Base-by-base conservation (phyloP, 2,113 vertebrate species). In the Paracanthobrama guichenoti region DNA sequence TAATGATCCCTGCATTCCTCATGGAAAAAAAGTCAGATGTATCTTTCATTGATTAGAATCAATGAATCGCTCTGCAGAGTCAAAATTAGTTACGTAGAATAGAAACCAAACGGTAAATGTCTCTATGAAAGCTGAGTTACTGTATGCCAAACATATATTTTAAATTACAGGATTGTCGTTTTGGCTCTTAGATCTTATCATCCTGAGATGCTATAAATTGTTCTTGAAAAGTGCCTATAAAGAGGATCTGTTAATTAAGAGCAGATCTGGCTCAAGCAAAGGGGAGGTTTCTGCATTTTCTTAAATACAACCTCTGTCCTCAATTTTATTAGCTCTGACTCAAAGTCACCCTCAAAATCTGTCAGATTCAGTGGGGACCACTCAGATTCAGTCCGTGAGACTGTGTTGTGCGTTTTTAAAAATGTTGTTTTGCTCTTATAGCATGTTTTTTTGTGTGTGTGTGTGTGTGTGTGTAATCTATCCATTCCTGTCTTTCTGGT, bases 141-240 rank as follows among this genome's bases (percentile, higher is more conserved):
- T 39, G 39, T 39, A 60, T 24, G 31, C 39, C 66, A 79, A 83
- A 7, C 42, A 55, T 59, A 67, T 14, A 74, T 87, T 85, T 35
- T 22, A 13, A 84, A 73, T 81, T 31, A 82, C 44, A 35, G 4
- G 39, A 79, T 14, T 55, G 44, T 73, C 24, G 66, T 46, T 82
- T 89, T 85, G 39, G 28, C 67, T 82, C 66, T 78, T 66, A 79
- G 89, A 87, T 86, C 85, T 85, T 83, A 72, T 85, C 85, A 80
- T 87, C 85, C n/a, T 16, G 16, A 59, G 78, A 84, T 53, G 57
- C 72, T 48, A 78, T 90, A 89, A 87, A 91, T 88, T 85, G 71
- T 85, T 48, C 50, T 75, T 6, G 18, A 88, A 88, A 86, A 87
- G 71, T 64, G 48, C 35, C 31, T 24, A 22, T 83, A 77, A 84